phyloP scores from a whole-genome alignment of 2,797 vertebrate genomes.

The Tragelaphus oryx region DNA sequence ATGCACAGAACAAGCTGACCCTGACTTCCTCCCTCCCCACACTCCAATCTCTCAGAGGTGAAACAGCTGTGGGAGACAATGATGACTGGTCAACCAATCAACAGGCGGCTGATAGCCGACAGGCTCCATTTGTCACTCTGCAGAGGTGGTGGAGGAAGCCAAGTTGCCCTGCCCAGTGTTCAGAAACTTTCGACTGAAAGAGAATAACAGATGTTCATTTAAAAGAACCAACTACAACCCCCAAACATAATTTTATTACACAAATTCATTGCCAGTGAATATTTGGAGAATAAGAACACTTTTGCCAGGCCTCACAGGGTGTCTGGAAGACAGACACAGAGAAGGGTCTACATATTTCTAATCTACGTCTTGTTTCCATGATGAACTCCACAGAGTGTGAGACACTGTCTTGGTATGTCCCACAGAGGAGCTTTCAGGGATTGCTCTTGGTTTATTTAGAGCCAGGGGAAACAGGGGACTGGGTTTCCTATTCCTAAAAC shows the following conservation, averaged over 20 bases:
- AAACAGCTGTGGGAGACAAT: constrained; percentile 28
- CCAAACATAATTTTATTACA: constrained; percentile 46
- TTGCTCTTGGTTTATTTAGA: constrained; percentile 9
- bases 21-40: not conserved
- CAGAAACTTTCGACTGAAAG: constrained; percentile 30
- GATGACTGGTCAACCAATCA: constrained; percentile 37
- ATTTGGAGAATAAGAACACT: constrained; percentile 44
- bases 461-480: not conserved
- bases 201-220: constrained; percentile 63
- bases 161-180: constrained; percentile 45
- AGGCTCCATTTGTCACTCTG: not conserved
- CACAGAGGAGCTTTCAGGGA: not conserved
- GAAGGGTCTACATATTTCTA: constrained; percentile 37
- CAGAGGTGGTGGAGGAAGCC: not conserved
- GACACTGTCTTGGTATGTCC: constrained; percentile 60
- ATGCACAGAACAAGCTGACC: constrained; percentile 41
- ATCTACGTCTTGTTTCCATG: constrained; percentile 34
- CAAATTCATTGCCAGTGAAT: constrained; percentile 40
- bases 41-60: not conserved
- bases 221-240: not conserved
- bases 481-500: not conserved
- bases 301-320: constrained; percentile 21
- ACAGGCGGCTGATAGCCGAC: not conserved
- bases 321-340: constrained; percentile 31
- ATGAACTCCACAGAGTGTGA: constrained; percentile 50